Evolutionary conservation across 2,888 invertebrate genomes (phyloP).

Genomic region (Agonum fuliginosum): DNA sequence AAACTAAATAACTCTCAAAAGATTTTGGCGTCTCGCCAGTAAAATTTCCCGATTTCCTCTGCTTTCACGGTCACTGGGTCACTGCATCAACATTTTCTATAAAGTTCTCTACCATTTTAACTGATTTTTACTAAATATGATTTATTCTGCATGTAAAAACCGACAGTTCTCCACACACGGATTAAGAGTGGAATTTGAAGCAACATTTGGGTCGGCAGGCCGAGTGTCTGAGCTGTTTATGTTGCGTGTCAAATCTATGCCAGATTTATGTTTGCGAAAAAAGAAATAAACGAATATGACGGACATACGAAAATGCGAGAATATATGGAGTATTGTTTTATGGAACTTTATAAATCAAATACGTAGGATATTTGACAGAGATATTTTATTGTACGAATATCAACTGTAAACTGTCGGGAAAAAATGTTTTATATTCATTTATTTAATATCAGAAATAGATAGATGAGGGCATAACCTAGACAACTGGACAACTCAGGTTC

Average conservation of each 20-base stretch:
- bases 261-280: constrained; percentile 6
- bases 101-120: not conserved
- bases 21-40: not conserved
- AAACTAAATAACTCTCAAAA: constrained; percentile 8
- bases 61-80: too few species aligned
- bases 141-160: too few species aligned
- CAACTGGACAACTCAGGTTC: too few species aligned
- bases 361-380: too few species aligned
- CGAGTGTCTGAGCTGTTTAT: not conserved
- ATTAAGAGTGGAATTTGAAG: not conserved
- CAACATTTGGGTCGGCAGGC: too few species aligned
- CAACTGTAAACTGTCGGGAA: too few species aligned
- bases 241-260: constrained; percentile 3
- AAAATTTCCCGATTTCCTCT: not conserved
- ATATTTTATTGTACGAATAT: too few species aligned
- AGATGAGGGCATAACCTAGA: too few species aligned
- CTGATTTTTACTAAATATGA: constrained; percentile 9
- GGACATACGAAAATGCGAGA: not conserved
- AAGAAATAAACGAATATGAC: not conserved
- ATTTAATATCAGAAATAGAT: too few species aligned
- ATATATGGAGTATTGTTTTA: too few species aligned
- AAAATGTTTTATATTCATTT: too few species aligned
- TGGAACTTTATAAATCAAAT: too few species aligned
- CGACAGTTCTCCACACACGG: not conserved
- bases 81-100: not conserved